Percentiles rank a stretch among this genome's conserved stretches.
Evolutionary conservation across 2,113 vertebrate genomes (phyloP).

Genomic region (Alosa alosa): DNA sequence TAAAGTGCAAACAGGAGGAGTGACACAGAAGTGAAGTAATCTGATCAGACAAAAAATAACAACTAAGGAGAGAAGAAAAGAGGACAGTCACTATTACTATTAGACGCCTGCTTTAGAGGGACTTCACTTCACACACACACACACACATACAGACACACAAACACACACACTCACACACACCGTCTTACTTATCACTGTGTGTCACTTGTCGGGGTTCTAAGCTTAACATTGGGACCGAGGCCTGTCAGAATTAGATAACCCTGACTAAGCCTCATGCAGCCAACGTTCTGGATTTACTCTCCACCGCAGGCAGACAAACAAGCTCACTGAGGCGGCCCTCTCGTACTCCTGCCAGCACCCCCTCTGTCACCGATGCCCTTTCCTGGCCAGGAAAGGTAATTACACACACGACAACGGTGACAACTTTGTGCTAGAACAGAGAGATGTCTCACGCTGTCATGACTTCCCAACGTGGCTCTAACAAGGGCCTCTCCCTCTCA

Average conservation of each 20-base stretch:
- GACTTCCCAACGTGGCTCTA: constrained; percentile 5
- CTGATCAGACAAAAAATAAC: not conserved
- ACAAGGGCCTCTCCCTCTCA: not conserved
- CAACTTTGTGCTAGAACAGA: constrained; percentile 6
- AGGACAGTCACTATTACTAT: constrained; percentile 3
- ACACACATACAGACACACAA: not conserved
- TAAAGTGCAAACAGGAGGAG: not conserved
- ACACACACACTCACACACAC: not conserved
- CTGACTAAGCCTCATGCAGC: constrained; percentile 33
- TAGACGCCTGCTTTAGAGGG: not conserved
- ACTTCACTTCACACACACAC: not conserved
- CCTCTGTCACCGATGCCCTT: constrained; percentile 14
- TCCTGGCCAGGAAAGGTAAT: constrained; percentile 14
- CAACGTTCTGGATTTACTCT: constrained; percentile 33
- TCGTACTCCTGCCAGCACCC: constrained; percentile 21
- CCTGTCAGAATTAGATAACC: constrained; percentile 28
- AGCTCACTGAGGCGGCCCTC: constrained; percentile 12
- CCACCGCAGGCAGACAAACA: constrained; percentile 35
- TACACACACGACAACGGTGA: not conserved
- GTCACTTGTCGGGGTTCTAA: constrained; percentile 5
- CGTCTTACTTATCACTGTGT: not conserved
- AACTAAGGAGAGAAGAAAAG: not conserved
- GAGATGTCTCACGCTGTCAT: not conserved
- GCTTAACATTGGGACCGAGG: constrained; percentile 25
- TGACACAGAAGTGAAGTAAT: not conserved